phyloP scores from a whole-genome alignment of 2,888 invertebrate species.

The Biston stratarius region DNA sequence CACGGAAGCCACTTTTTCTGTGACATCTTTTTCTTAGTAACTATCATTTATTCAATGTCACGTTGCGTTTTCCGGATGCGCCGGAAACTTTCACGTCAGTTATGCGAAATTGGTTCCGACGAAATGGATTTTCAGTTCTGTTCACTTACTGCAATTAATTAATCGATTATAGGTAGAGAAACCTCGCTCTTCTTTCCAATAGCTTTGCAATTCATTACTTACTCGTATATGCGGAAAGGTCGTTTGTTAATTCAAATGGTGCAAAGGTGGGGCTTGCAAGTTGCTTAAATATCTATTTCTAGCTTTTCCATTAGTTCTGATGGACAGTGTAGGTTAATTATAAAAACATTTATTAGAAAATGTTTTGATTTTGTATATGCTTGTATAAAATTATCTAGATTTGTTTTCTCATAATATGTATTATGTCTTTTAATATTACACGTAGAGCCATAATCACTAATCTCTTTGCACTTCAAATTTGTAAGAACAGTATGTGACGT shows the following conservation, averaged over 20 bases:
- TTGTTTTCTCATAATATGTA: no score
- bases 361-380: no score
- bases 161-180: constrained; percentile 7
- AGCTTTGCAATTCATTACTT: constrained; percentile 5
- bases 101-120: constrained; percentile 26
- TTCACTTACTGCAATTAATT: constrained; percentile 17
- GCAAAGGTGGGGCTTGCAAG: neutral
- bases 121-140: constrained; percentile 21
- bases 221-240: neutral
- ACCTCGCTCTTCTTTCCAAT: constrained; percentile 8
- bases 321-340: no score
- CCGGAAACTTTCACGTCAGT: constrained; percentile 13
- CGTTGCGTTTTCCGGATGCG: constrained; percentile 10
- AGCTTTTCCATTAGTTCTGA: no score
- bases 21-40: neutral
- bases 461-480: no score
- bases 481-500: no score
- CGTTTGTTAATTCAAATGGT: neutral
- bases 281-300: neutral
- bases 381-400: no score
- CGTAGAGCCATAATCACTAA: no score
- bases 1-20: constrained; percentile 1
- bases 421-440: no score
- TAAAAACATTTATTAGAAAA: no score
- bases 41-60: neutral